Evolutionary conservation across 2,113 vertebrate species (phyloP), one percentile per base, ranked within the genome.

Genomic region (Chunga burmeisteri): DNA sequence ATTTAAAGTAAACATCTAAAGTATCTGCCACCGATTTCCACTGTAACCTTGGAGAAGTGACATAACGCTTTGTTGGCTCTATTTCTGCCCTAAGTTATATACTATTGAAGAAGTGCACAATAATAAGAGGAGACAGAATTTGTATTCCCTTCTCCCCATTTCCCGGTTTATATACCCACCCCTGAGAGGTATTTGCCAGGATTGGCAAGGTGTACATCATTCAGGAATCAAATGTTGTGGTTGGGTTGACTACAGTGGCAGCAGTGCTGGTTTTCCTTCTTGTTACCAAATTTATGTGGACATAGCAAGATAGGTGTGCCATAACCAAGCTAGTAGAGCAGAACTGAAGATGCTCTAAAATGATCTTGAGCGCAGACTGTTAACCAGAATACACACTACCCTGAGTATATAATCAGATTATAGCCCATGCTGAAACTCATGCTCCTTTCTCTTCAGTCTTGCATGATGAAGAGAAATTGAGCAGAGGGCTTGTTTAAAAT

Each of bases 1-100:
- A 97, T 97, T 97, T 97, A 95, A 90, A 95, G 95, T 72, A 95
- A 93, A 96, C 78, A 93, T 95, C 83, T 93, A 55, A 91, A 95
- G 59, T 87, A 91, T 47, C 77, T 81, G 53, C 78, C 86, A 88
- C 71, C 4, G 22, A 94, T 82, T 97, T 93, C 81, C 89, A 97
- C 20, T 92, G 84, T 98, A 97, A 97, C 95, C 97, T 97, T 97
- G 94, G 83, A 88, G 90, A 92, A 89, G 65, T 16, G 38, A 84
- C 74, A 73, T 97, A 81, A 81, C 36, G 11, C 67, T 92, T 86
- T 32, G 53, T 13, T 85, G 49, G 70, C 91, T 94, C 68, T 93
- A 3, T 58, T 86, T 81, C 71, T 74, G 66, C 34, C 3, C 17
- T 61, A 77, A 70, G 66, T 68, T 77, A 10, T 23, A 50, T 40